Evolutionary conservation across 1,140 invertebrate genomes (phyloP), one percentile per base, ranked within the genome.

Genomic region (Varroa destructor): DNA sequence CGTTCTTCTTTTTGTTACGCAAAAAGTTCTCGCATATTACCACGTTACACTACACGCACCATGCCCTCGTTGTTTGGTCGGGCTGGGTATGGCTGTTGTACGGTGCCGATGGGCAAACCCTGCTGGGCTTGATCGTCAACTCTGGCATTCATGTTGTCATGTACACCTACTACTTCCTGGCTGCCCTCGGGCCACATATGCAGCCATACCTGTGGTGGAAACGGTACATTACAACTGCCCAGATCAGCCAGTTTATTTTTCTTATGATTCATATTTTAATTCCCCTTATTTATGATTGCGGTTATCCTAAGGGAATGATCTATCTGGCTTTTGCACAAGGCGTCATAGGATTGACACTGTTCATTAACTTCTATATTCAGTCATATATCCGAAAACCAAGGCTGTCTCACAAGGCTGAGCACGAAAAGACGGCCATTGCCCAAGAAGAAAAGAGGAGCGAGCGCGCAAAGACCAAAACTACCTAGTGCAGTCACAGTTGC

Each of bases 11-110:
- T 81, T 87, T 93, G 76, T 80, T 92, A 75, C 84, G 90, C 75
- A 93, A 92, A 81, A 97, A 97, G 83, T 89, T 87, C 79, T 86
- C 89, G 78, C 92, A 96, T 77, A 89, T 94, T 72, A 91, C 90
- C 10, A 91, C 88, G 43, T 84, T 96, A 25, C 93, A 96, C 81
- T 91, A 95, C 72, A 93, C 95, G 76, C 93, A 96, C 79, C 92
- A 97, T 79, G 91, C 91, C 70, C 87, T 91, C 76, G 95, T 97
- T 92, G 92, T 93, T 10, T 88, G 93, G 80, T 89, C 87, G 6
- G 90, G 93, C 1, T 97, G 93, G 92, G 12, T 67, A 14, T 67
- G 61, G 61, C 12, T 67, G 40, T 36, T 37, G 40, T 67, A 67
- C 61, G 61, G 61, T 4, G 61, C 61, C 10, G 61, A 67, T 46